Conservation (phyloP, 1,140 invertebrate species). For the Ridgeia piscesae region DNA sequence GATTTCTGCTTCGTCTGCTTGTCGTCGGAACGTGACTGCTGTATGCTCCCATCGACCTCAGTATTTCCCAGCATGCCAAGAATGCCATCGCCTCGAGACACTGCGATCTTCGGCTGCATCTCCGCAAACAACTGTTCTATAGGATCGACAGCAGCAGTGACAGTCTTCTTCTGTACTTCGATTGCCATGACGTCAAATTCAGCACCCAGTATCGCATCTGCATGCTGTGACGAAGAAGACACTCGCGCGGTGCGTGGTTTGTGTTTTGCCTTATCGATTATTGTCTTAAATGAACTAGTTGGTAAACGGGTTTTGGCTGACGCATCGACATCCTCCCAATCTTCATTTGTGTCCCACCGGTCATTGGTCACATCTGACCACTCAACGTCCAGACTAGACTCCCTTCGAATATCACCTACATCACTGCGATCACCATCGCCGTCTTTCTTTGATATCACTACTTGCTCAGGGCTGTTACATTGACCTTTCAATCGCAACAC, state of each 20-base stretch:
- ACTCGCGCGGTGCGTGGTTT: neutral
- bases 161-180: neutral
- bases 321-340: neutral
- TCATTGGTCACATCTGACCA: neutral
- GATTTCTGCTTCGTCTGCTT: neutral
- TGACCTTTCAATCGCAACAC: neutral
- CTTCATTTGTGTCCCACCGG: neutral
- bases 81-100: neutral
- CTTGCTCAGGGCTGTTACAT: neutral
- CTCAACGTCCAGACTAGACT: neutral
- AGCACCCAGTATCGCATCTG: neutral
- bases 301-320: neutral
- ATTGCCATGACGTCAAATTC: neutral
- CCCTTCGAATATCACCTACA: neutral
- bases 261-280: neutral
- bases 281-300: neutral
- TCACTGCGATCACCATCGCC: neutral
- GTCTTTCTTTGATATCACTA: neutral
- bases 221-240: neutral
- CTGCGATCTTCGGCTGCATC: neutral
- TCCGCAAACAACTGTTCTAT: neutral
- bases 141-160: neutral
- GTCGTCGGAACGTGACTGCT: neutral
- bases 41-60: neutral
- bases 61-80: neutral